Evolutionary conservation across 1,140 invertebrate species (phyloP), one percentile per base, ranked within the genome.

Genomic region (Chelonus insularis): DNA sequence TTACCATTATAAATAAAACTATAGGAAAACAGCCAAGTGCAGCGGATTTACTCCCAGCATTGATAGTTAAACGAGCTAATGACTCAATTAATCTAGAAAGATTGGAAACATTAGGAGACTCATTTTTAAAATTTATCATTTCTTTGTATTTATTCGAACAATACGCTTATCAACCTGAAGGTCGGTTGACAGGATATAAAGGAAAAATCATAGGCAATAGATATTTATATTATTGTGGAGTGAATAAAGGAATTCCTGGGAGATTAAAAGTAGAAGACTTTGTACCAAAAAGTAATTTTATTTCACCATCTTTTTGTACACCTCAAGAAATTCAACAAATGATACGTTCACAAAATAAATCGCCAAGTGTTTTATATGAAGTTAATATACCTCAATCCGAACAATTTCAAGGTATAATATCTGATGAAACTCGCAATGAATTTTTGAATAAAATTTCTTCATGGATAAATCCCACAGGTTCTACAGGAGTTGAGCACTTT

Each of bases 21-120:
- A 12, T 11, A 8, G 25, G 5, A 9, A 4, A 11, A 1, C 70
- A 74, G 14, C 73, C 74, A 20, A 63, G 37, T 64, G 63, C 67
- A 1, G 23, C 58, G n/a, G 58, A 71, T 5, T 68, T 79, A 39
- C 60, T 71, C 54, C 62, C 69, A 56, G 91, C 92, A 0, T 71
- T 96, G 1, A 94, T 92, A 6, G 83, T 86, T 8, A 86, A 87
- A 8, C 77, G 85, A 45, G 86, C 88, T 0, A 84, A 87, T 61
- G 94, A 97, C 74, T 87, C 88, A 4, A 88, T 94, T 50, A 88
- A 94, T 74, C 82, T 94, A 63, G 94, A 97, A 75, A 81, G 93
- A 3, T 75, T 90, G 3, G 94, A 97, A 79, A 91, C 91, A 0
- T 82, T 97, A 12, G 95, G 95, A 0, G 94, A 97, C 79, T 89